phyloP scores from a whole-genome alignment of 2,797 vertebrate genomes.

The Rhinogobio ventralis region DNA sequence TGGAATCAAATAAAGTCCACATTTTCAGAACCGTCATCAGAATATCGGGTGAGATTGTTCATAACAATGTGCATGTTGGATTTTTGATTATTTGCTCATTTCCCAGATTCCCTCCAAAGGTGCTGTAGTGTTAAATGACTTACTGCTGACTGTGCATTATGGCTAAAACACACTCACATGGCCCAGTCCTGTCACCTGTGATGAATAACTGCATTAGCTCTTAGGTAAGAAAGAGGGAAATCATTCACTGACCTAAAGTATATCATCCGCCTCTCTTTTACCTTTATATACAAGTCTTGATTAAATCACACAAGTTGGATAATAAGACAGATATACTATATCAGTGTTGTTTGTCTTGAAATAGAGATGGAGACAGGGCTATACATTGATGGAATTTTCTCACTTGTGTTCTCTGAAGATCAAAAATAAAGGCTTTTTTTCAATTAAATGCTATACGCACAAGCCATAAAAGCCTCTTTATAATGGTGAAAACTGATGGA shows the following conservation, averaged over 20 bases:
- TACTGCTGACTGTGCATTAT: constrained; percentile 25
- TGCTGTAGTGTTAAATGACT: background rate
- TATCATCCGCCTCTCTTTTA: background rate
- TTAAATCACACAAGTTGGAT: background rate
- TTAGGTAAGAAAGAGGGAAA: constrained; percentile 10
- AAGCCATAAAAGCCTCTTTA: background rate
- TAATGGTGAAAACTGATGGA: background rate
- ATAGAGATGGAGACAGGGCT: background rate
- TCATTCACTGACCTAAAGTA: constrained; percentile 10
- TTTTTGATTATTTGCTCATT: background rate
- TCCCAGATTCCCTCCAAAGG: background rate
- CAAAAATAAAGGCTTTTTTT: background rate
- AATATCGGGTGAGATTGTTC: background rate
- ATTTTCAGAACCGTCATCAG: background rate
- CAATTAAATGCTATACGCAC: background rate
- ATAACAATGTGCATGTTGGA: background rate
- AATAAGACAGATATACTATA: background rate
- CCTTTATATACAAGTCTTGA: constrained; percentile 11
- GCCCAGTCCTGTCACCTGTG: constrained; percentile 27
- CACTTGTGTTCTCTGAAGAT: background rate
- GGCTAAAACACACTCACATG: constrained; percentile 7
- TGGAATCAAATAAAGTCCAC: background rate
- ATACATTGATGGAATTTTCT: background rate
- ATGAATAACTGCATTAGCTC: constrained; percentile 38
- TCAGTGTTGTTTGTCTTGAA: background rate